A percentile compares a stretch with the other conserved stretches of the same genome.
Evolutionary conservation across 2,797 vertebrate species (phyloP).

Genomic region (Eospalax fontanierii): DNA sequence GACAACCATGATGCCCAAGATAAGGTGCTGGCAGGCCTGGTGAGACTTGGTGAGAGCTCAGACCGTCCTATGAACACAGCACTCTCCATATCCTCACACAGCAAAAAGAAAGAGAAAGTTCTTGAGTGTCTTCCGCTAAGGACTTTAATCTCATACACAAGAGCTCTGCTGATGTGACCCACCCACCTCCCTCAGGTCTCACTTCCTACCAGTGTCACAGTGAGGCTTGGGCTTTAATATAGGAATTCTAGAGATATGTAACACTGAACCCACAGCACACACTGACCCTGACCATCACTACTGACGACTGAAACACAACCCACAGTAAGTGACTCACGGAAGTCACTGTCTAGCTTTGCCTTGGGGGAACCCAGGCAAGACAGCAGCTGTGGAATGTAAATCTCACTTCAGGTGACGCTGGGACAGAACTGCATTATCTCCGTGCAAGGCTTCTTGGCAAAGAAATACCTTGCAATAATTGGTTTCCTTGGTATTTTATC

Average conservation of each 20-base stretch:
- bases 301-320: background rate
- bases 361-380: background rate
- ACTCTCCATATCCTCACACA: background rate
- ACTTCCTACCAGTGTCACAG: background rate
- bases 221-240: background rate
- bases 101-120: background rate
- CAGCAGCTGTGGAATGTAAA: background rate
- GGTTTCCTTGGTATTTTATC: conserved; percentile 44
- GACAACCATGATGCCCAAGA: background rate
- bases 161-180: background rate
- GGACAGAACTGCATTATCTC: background rate
- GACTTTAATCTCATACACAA: background rate
- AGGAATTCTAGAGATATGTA: background rate
- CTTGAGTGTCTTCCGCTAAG: background rate
- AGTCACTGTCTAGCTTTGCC: background rate
- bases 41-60: background rate
- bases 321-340: background rate
- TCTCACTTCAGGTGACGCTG: conserved; percentile 16
- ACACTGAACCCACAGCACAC: background rate
- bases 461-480: conserved; percentile 57
- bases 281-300: background rate
- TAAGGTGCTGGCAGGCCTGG: background rate
- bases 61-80: background rate
- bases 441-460: conserved; percentile 52
- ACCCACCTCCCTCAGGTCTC: background rate